A percentile compares a stretch with the other conserved stretches of the same genome.
Conservation (phyloP, 2,888 invertebrate genomes). For the Protophormia terraenovae region DNA sequence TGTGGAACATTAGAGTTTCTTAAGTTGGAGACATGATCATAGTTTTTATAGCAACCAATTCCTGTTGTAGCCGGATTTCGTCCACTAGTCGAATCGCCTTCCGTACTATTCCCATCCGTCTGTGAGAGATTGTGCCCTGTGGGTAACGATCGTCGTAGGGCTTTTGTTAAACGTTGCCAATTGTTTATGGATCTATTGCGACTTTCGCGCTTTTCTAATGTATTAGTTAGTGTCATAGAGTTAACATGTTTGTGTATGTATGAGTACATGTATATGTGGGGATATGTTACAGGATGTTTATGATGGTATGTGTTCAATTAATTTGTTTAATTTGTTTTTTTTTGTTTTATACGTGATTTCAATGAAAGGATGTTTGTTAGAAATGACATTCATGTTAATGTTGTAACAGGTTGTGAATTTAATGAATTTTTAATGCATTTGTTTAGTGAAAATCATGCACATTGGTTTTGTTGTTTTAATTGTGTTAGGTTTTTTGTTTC, state of each 20-base stretch:
- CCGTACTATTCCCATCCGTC: slow-evolving; percentile 91
- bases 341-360: slow-evolving; percentile 18
- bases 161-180: slow-evolving; percentile 82
- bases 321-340: slow-evolving; percentile 19
- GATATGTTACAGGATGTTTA: slow-evolving; percentile 32
- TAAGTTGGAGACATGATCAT: slow-evolving; percentile 85
- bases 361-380: slow-evolving; percentile 22
- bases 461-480: neutral
- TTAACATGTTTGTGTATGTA: slow-evolving; percentile 59
- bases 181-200: slow-evolving; percentile 81
- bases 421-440: slow-evolving; percentile 50
- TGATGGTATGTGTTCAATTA: neutral
- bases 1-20: slow-evolving; percentile 79
- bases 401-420: neutral
- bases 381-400: slow-evolving; percentile 22
- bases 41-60: slow-evolving; percentile 90
- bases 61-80: slow-evolving; percentile 88
- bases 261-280: slow-evolving; percentile 48
- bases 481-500: neutral
- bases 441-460: slow-evolving; percentile 56
- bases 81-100: slow-evolving; percentile 82
- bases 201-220: slow-evolving; percentile 81
- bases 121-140: slow-evolving; percentile 96
- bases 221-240: slow-evolving; percentile 51
- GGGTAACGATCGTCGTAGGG: slow-evolving; percentile 81